Conservation (phyloP, 2,888 invertebrate genomes). For the Drosophila ezoana region DNA sequence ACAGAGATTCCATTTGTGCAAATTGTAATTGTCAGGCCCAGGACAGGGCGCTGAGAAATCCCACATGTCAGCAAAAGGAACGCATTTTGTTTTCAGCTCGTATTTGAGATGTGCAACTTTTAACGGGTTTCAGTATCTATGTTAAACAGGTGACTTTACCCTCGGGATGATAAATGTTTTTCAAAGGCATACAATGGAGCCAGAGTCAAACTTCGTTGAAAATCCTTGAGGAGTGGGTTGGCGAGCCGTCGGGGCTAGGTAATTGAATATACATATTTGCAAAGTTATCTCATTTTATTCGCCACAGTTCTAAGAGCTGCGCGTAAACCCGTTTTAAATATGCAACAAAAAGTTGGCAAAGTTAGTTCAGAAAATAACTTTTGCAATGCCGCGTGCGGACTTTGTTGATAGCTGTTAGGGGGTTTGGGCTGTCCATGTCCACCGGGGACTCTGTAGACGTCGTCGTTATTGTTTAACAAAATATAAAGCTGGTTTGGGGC, state of each 20-base stretch:
- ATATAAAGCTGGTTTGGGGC: constrained; percentile 26
- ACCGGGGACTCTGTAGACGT: constrained; percentile 16
- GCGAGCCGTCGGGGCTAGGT: constrained; percentile 23
- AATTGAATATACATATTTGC: constrained; percentile 72
- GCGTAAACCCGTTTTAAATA: constrained; percentile 66
- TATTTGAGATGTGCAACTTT: constrained; percentile 21
- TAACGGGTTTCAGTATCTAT: constrained; percentile 31
- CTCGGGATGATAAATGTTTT: constrained; percentile 56
- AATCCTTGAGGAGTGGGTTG: constrained; percentile 21
- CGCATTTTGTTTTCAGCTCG: constrained; percentile 8
- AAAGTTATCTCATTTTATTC: constrained; percentile 70
- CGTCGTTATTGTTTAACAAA: constrained; percentile 44
- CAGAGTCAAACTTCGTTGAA: constrained; percentile 18
- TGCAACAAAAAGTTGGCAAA: constrained; percentile 68
- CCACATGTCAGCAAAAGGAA: constrained; percentile 14
- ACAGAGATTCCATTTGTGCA: constrained; percentile 57
- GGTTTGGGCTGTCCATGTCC: constrained; percentile 18
- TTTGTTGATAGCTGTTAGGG: constrained; percentile 35
- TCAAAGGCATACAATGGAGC: constrained; percentile 15
- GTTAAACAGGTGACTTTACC: constrained; percentile 41
- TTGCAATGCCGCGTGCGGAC: constrained; percentile 44
- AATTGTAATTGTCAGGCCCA: constrained; percentile 65
- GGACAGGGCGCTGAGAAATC: constrained; percentile 24
- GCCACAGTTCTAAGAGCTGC: constrained; percentile 20
- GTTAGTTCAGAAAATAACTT: constrained; percentile 63